Conservation (phyloP, 2,888 invertebrate genomes). For the Netelia virgata region DNA sequence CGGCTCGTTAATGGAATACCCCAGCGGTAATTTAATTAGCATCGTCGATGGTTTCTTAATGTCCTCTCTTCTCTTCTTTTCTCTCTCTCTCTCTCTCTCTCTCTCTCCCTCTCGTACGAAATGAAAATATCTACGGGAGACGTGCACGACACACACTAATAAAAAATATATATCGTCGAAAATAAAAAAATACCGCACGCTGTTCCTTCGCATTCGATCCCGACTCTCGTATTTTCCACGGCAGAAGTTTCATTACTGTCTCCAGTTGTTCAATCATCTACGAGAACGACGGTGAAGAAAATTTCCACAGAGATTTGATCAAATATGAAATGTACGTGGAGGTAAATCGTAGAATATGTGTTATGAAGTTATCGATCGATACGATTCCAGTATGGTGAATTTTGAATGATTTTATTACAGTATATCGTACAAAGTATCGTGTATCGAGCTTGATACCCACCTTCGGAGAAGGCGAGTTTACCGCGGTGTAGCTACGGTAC, state of each 20-base stretch:
- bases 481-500: no score
- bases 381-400: not conserved
- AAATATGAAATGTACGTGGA: not conserved
- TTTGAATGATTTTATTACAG: not conserved
- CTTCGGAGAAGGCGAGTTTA: no score
- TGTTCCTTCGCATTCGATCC: no score
- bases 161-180: no score
- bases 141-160: no score
- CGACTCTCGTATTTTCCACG: not conserved
- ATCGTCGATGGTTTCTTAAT: constrained; percentile 66
- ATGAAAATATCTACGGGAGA: no score
- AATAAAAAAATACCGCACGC: no score
- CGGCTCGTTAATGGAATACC: constrained; percentile 68
- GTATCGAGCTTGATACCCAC: no score
- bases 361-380: not conserved
- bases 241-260: not conserved
- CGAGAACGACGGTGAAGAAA: not conserved
- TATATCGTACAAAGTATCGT: not conserved
- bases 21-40: constrained; percentile 69
- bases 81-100: no score
- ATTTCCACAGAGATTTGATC: not conserved
- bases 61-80: constrained; percentile 42
- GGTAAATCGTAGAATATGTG: not conserved
- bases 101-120: no score
- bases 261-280: not conserved